These are phyloP conservation scores for Panthera leo DNA, from an alignment of 2,113 vertebrate genomes.

Conservation along the genomic window DNA sequence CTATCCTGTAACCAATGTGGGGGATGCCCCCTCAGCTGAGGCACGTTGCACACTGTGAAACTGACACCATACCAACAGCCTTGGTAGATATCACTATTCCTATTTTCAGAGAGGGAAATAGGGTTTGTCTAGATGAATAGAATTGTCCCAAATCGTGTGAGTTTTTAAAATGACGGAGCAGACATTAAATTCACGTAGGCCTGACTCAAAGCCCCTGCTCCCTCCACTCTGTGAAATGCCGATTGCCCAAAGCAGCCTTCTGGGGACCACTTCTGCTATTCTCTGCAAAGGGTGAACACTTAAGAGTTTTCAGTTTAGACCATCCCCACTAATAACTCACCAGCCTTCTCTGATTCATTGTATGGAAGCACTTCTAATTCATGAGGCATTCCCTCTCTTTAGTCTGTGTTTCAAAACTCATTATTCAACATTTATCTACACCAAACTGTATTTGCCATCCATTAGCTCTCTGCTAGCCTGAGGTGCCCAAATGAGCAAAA, in stretches of 20 bases:
- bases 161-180: not conserved
- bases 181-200: not conserved
- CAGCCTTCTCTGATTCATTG: slow-evolving; percentile 55
- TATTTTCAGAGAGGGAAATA: not conserved
- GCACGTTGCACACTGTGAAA: too few relatives aligned
- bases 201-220: not conserved
- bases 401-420: slow-evolving; percentile 72
- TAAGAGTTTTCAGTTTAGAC: slow-evolving; percentile 8
- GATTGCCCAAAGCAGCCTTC: not conserved
- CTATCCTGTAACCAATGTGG: not conserved
- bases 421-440: slow-evolving; percentile 78
- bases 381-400: slow-evolving; percentile 69
- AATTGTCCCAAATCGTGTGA: not conserved
- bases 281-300: slow-evolving; percentile 16
- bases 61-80: rapidly evolving
- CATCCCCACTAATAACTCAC: slow-evolving; percentile 28
- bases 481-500: slow-evolving; percentile 52
- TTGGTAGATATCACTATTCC: not conserved
- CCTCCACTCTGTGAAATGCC: not conserved
- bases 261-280: not conserved
- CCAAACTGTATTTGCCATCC: slow-evolving; percentile 70
- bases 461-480: slow-evolving; percentile 70
- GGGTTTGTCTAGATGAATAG: not conserved
- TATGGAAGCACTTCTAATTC: slow-evolving; percentile 44
- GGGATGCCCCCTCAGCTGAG: too few relatives aligned